Conservation (phyloP, 2,797 vertebrate species). For the Spheniscus humboldti region DNA sequence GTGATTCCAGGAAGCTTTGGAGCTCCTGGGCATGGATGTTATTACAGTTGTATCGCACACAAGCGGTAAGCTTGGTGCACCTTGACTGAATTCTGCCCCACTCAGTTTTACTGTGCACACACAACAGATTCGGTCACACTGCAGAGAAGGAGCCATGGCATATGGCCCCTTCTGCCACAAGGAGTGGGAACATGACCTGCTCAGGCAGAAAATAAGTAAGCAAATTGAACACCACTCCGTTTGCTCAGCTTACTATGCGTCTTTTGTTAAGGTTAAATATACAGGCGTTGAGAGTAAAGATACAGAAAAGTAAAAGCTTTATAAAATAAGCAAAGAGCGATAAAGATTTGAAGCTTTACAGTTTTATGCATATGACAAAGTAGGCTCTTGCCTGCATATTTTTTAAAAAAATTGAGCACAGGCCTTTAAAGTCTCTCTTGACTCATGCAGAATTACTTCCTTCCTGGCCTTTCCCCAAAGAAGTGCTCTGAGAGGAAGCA, state of each 20-base stretch:
- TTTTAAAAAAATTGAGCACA: not conserved
- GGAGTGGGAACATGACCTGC: not conserved
- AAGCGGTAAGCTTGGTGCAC: not conserved
- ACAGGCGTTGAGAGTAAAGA: not conserved
- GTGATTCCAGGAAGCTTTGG: not conserved
- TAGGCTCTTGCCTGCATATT: not conserved
- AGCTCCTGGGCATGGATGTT: not conserved
- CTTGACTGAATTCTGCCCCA: not conserved
- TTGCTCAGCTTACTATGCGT: not conserved
- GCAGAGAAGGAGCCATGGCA: not conserved
- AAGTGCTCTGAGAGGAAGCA: not conserved
- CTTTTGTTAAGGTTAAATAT: not conserved
- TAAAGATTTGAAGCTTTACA: not conserved
- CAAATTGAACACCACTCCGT: not conserved
- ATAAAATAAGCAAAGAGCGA: not conserved
- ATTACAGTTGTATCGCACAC: not conserved
- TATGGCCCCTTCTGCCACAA: not conserved
- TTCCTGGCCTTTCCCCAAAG: not conserved
- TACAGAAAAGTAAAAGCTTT: not conserved
- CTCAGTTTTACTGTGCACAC: not conserved
- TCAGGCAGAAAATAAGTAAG: slow-evolving; percentile 33
- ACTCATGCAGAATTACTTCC: not conserved
- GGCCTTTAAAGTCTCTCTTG: not conserved
- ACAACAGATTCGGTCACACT: not conserved
- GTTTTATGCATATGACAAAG: not conserved